Conservation (phyloP, 2,888 invertebrate genomes). For the Rhamnusium bicolor region DNA sequence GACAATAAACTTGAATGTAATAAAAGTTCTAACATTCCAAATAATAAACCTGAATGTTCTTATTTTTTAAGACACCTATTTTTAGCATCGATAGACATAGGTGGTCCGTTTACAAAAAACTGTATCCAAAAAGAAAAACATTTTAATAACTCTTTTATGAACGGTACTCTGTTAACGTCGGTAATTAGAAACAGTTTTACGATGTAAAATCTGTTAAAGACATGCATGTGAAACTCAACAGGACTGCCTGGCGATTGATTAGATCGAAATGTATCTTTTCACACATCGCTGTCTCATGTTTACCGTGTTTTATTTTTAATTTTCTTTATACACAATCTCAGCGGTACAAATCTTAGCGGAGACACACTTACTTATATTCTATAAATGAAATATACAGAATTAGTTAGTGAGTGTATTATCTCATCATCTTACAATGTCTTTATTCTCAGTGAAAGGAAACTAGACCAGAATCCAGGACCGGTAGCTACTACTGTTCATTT, state of each 20-base stretch:
- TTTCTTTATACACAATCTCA: not conserved
- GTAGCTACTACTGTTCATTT: no score
- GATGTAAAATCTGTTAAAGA: conserved; percentile 23
- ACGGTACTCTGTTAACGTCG: conserved; percentile 9
- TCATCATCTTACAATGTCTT: no score
- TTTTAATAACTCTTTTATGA: conserved; percentile 21
- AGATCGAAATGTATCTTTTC: conserved; percentile 11
- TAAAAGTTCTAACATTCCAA: not conserved
- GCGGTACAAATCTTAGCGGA: not conserved
- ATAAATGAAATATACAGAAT: not conserved
- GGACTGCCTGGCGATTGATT: conserved; percentile 12
- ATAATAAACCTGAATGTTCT: conserved; percentile 1
- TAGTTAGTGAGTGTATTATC: no score
- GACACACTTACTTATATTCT: not conserved
- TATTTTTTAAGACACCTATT: conserved; percentile 7
- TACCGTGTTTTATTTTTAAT: conserved; percentile 16
- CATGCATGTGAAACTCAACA: conserved; percentile 21
- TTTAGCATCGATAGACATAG: conserved; percentile 3
- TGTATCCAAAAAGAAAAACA: not conserved
- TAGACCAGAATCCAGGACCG: no score
- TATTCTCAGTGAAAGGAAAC: no score
- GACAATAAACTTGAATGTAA: no score
- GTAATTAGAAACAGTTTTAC: conserved; percentile 24
- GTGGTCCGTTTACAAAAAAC: conserved; percentile 10
- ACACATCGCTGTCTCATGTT: conserved; percentile 1